Percentiles rank a stretch among this genome's conserved stretches.
phyloP scores from a whole-genome alignment of 2,888 invertebrate genomes.

The Spisula subtruncata region DNA sequence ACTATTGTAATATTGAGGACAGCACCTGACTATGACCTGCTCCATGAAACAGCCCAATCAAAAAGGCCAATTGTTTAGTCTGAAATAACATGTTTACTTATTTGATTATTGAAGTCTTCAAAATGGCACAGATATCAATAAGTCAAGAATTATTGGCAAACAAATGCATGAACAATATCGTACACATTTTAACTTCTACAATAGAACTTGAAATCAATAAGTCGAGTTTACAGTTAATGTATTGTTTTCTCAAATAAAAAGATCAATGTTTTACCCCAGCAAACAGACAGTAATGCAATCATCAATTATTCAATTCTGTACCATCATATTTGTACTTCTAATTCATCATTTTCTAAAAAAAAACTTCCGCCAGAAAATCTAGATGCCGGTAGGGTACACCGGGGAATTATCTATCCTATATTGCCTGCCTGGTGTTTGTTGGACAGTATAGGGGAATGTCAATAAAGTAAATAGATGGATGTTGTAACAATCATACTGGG shows the following conservation, averaged over 20 bases:
- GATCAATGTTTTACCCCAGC: not conserved
- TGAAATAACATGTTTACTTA: not conserved
- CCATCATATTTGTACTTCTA: constrained; percentile 20
- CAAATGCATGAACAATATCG: too few species aligned
- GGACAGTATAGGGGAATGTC: not conserved
- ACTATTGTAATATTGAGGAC: too few species aligned
- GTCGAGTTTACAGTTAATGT: not conserved
- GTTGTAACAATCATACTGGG: too few species aligned
- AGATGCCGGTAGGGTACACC: not conserved
- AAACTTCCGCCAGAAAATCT: not conserved
- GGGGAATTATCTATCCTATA: not conserved
- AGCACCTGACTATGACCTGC: too few species aligned
- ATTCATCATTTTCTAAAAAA: constrained; percentile 9
- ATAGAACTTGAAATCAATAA: constrained; percentile 27
- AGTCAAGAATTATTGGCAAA: too few species aligned
- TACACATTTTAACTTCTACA: not conserved
- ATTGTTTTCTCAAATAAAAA: constrained; percentile 23
- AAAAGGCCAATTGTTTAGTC: too few species aligned
- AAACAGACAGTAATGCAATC: not conserved
- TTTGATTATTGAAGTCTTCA: too few species aligned
- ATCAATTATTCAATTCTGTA: constrained; percentile 23
- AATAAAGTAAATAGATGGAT: too few species aligned
- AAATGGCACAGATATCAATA: too few species aligned
- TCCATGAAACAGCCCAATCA: too few species aligned
- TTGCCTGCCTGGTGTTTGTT: not conserved